Conservation (phyloP, 1,140 invertebrate genomes). For the Calosoma granatense region DNA sequence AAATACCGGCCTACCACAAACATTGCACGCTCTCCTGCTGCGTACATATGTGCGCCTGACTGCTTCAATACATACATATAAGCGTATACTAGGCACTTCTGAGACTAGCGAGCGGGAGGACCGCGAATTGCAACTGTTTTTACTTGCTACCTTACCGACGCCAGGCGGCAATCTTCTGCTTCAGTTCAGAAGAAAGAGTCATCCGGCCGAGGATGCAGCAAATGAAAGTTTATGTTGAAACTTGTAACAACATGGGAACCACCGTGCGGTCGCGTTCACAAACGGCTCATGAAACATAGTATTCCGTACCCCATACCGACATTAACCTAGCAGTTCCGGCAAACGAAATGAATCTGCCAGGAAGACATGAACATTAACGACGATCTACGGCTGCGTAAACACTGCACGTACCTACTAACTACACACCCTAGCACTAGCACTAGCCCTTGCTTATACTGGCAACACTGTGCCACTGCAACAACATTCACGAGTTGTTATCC, state of each 20-base stretch:
- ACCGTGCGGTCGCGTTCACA: not conserved
- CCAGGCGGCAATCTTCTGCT: constrained; percentile 8
- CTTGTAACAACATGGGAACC: constrained; percentile 2
- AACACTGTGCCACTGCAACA: too few relatives aligned
- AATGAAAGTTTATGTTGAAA: constrained; percentile 9
- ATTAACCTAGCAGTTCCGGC: constrained; percentile 1
- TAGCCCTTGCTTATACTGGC: not conserved
- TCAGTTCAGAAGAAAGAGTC: not conserved
- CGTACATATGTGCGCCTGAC: too few relatives aligned
- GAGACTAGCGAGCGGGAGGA: too few relatives aligned
- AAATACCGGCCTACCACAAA: too few relatives aligned
- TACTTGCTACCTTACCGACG: too few relatives aligned
- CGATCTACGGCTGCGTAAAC: constrained; percentile 5
- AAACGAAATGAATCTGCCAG: not conserved
- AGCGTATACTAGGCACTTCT: too few relatives aligned
- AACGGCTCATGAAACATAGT: not conserved
- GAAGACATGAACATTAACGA: not conserved
- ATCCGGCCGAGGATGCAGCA: constrained; percentile 1
- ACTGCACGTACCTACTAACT: not conserved
- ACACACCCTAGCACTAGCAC: not conserved
- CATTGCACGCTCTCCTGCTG: too few relatives aligned
- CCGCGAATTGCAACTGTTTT: too few relatives aligned
- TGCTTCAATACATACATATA: too few relatives aligned
- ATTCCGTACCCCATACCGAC: not conserved
- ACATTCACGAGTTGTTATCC: too few relatives aligned